These are phyloP conservation scores for Ennomos fuscantarius DNA, from an alignment of 2,888 invertebrate genomes.

Conservation along the genomic window DNA sequence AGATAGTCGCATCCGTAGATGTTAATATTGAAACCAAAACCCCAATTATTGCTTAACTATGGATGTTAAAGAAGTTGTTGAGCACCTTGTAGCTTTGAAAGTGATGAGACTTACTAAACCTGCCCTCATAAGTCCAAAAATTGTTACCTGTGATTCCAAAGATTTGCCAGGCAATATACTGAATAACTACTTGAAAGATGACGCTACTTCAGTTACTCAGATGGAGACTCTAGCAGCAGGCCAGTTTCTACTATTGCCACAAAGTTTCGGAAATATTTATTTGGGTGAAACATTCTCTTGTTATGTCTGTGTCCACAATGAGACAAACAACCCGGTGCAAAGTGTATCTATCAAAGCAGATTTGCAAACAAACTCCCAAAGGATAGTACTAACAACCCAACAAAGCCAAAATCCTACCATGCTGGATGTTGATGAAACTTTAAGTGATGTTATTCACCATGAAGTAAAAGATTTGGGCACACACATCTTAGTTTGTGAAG, in stretches of 20 bases:
- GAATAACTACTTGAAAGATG: slow-evolving; percentile 91
- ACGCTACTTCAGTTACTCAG: slow-evolving; percentile 92
- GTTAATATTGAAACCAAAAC: too few relatives aligned
- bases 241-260: slow-evolving; percentile 96
- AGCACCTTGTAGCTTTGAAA: slow-evolving; percentile 87
- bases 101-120: slow-evolving; percentile 98
- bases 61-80: slow-evolving; percentile 86
- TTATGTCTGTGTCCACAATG: slow-evolving; percentile 98
- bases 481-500: slow-evolving; percentile 98
- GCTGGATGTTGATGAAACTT: slow-evolving; percentile 91
- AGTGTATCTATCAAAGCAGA: slow-evolving; percentile 96
- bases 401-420: slow-evolving; percentile 87
- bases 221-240: slow-evolving; percentile 94
- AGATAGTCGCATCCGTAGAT: too few relatives aligned
- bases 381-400: slow-evolving; percentile 91
- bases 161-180: slow-evolving; percentile 94
- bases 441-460: slow-evolving; percentile 98
- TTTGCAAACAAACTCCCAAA: slow-evolving; percentile 96
- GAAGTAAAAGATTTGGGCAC: slow-evolving; percentile 99
- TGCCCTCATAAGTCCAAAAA: slow-evolving; percentile 92
- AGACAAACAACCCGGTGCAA: slow-evolving; percentile 92
- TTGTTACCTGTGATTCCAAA: slow-evolving; percentile 93
- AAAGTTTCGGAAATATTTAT: slow-evolving; percentile 99
- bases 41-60: too few relatives aligned
- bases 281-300: slow-evolving; percentile 99